Conservation (phyloP, 2,113 vertebrate genomes). For the Onychorhynchus coronatus region DNA sequence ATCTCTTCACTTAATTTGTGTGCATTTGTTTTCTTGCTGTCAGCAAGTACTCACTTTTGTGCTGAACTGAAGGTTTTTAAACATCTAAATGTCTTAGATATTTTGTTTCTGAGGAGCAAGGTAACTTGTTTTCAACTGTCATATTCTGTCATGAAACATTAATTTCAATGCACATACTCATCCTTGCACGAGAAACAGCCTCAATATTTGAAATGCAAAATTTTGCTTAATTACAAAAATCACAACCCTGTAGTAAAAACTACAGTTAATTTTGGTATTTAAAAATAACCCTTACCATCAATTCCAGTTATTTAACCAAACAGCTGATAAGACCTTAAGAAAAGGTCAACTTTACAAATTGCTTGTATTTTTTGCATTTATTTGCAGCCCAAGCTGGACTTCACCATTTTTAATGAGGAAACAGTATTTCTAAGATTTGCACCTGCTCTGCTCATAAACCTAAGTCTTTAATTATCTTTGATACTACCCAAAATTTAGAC, state of each 20-base stretch:
- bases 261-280: not conserved
- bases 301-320: slow-evolving; percentile 15
- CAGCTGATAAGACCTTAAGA: not conserved
- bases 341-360: not conserved
- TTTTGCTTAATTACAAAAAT: not conserved
- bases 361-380: not conserved
- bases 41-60: not conserved
- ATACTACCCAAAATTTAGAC: slow-evolving; percentile 32
- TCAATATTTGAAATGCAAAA: not conserved
- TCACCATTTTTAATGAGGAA: not conserved
- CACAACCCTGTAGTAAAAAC: slow-evolving; percentile 3
- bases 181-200: not conserved
- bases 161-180: not conserved
- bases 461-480: not conserved
- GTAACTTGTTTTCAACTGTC: not conserved
- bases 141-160: not conserved
- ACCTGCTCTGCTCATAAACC: not conserved
- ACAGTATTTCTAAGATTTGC: not conserved
- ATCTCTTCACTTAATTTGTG: slow-evolving; percentile 15
- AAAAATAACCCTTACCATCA: slow-evolving; percentile 14
- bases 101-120: slow-evolving; percentile 27
- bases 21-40: not conserved
- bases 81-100: not conserved
- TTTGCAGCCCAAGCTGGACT: not conserved
- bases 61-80: not conserved